A percentile compares a stretch with the other conserved stretches of the same genome.
Evolutionary conservation across 2,113 vertebrate species (phyloP).

Genomic region (Malurus elegans): DNA sequence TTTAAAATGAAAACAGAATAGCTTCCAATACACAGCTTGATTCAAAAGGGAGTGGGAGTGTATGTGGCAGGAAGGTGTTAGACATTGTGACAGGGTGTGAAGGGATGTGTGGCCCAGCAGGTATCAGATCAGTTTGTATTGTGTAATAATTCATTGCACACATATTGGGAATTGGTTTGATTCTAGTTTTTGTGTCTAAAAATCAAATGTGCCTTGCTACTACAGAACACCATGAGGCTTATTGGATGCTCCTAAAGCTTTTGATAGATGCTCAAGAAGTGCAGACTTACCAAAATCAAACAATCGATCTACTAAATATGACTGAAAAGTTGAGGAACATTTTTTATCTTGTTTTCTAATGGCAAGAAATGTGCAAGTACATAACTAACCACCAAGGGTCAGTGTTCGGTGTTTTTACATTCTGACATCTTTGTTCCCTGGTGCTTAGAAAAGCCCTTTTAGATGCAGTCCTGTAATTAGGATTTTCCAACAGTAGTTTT

Average conservation of each 20-base stretch:
- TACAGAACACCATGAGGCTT: neutral
- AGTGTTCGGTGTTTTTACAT: slow-evolving; percentile 32
- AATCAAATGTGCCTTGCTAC: neutral
- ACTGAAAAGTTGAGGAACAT: neutral
- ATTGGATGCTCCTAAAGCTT: neutral
- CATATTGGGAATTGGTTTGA: neutral
- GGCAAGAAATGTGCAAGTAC: slow-evolving; percentile 35
- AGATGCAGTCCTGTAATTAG: neutral
- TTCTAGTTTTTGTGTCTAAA: neutral
- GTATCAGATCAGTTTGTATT: neutral
- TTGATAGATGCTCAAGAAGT: neutral
- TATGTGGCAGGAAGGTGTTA: neutral
- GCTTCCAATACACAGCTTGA: neutral
- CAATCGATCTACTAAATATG: neutral
- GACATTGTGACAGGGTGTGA: neutral
- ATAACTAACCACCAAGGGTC: slow-evolving; percentile 45
- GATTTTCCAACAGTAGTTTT: neutral
- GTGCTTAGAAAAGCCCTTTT: slow-evolving; percentile 6
- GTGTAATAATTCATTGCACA: neutral
- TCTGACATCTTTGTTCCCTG: slow-evolving; percentile 13
- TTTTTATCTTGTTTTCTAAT: neutral
- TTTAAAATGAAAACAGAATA: neutral
- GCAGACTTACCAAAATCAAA: neutral
- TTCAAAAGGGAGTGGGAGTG: neutral
- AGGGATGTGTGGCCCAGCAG: neutral